A percentile compares a stretch with the other conserved stretches of the same genome.
Conservation (phyloP, 1,140 invertebrate genomes). For the Aphelenchoides besseyi region DNA sequence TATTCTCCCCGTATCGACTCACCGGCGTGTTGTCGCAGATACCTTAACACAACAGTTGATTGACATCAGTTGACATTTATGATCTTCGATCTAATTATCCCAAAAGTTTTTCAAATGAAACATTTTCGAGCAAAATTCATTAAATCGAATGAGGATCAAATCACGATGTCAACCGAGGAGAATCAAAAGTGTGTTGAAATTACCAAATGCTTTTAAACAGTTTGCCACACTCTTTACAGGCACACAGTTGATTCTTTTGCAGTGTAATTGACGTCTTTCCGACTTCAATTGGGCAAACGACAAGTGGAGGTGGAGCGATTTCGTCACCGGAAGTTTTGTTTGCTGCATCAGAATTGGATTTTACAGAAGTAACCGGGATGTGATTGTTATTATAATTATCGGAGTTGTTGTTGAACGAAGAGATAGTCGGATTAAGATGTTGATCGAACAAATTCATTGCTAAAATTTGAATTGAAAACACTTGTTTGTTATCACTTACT, state of each 20-base stretch:
- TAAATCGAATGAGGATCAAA: too few species aligned
- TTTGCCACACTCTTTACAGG: constrained; percentile 61
- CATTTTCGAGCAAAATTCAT: too few species aligned
- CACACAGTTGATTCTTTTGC: constrained; percentile 61
- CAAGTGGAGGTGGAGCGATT: constrained; percentile 49
- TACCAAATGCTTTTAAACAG: constrained; percentile 42
- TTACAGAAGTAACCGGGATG: not conserved
- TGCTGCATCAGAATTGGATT: not conserved
- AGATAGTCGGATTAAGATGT: not conserved
- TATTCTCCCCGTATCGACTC: too few species aligned
- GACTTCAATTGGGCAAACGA: constrained; percentile 58
- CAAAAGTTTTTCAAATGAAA: too few species aligned
- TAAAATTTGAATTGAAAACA: not conserved
- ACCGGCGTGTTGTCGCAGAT: constrained; percentile 62
- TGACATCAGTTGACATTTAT: too few species aligned
- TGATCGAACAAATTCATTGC: constrained; percentile 5
- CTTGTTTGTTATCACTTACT: too few species aligned
- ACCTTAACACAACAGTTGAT: too few species aligned
- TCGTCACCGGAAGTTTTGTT: not conserved
- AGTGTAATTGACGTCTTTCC: constrained; percentile 52
- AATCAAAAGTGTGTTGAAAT: too few species aligned
- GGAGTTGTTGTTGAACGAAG: constrained; percentile 10
- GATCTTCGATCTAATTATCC: too few species aligned
- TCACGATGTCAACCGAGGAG: too few species aligned
- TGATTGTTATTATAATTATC: constrained; percentile 5